Conservation (phyloP, 2,113 vertebrate species). For the Atherinomorus stipes region DNA sequence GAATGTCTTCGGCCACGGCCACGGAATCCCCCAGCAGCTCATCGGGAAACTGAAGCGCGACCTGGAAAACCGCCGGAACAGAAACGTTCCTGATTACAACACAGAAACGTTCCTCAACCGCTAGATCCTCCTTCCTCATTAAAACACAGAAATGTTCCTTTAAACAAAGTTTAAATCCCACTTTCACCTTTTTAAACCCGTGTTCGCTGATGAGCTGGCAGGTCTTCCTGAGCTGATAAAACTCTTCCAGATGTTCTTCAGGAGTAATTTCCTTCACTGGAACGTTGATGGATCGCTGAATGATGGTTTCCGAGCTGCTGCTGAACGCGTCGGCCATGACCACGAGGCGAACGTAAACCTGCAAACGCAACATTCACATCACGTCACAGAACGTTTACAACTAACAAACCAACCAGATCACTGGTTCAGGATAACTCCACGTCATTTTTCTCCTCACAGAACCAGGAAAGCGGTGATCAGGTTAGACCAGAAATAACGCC, state of each 20-base stretch:
- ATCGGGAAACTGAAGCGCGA: conserved; percentile 96
- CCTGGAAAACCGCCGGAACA: conserved; percentile 74
- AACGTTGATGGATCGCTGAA: conserved; percentile 69
- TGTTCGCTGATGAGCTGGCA: conserved; percentile 75
- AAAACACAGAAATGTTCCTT: too few relatives aligned
- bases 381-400: too few relatives aligned
- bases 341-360: not conserved
- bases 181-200: conserved; percentile 77
- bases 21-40: conserved; percentile 87
- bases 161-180: too few relatives aligned
- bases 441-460: too few relatives aligned
- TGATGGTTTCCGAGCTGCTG: conserved; percentile 76
- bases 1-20: conserved; percentile 82
- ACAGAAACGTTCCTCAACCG: too few relatives aligned
- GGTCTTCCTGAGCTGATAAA: conserved; percentile 77
- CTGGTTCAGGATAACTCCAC: too few relatives aligned
- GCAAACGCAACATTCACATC: not conserved
- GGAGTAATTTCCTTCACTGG: conserved; percentile 10
- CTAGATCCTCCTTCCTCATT: too few relatives aligned
- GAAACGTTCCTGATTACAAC: not conserved
- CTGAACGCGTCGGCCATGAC: conserved; percentile 80
- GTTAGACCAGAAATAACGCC: too few relatives aligned
- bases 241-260: conserved; percentile 60
- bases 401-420: too few relatives aligned
- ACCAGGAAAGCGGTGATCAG: too few relatives aligned